Base-by-base conservation (phyloP, 2,797 vertebrate species). In the Crypturellus tataupa region DNA sequence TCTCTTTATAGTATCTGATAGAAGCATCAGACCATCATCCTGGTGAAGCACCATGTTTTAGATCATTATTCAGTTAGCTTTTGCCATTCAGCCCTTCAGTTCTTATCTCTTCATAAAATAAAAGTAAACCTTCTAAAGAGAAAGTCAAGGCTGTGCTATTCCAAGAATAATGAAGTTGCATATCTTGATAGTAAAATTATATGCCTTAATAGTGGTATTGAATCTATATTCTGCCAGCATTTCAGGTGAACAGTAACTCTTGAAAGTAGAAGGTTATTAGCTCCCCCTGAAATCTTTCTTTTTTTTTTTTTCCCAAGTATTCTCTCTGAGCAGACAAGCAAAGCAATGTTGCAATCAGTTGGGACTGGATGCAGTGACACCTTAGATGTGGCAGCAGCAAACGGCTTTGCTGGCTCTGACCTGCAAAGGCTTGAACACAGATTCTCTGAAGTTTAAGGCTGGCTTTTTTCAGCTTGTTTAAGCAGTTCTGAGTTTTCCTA, bases 341-440 rank as follows among this genome's bases (percentile, higher is more conserved):
- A 69, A 39, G 47, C 25, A 29, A 27, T 27, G 39, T 9, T 47
- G 42, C 69, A 81, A 64, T 64, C 60, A 64, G 21, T 3, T 1
- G 0, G 39, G 19, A 31, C 29, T 81, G 56, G 31, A 42, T 81
- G 44, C 65, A 73, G 59, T 33, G 68, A 63, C 11, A 27, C 46
- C 27, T 73, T 49, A 63, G 60, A 37, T 42, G 39, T 42, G 29
- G 39, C n/a, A 39, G 42, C 1, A 11, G 46, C 73, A 87, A 77
- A 82, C 0, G 21, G 6, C 3, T 53, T 78, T 25, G 12, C 7
- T n/a, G 35, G 39, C 33, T 47, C 4, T 29, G n/a, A 42, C 5
- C 4, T 2, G 19, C 0, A 2, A 87, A 80, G 47, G 9, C 44
- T 64, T 37, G 37, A 63, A 20, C 11, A 67, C 0, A 17, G 47